A percentile compares a stretch with the other conserved stretches of the same genome.
Conservation (phyloP, 2,888 invertebrate species). For the Griposia aprilina region DNA sequence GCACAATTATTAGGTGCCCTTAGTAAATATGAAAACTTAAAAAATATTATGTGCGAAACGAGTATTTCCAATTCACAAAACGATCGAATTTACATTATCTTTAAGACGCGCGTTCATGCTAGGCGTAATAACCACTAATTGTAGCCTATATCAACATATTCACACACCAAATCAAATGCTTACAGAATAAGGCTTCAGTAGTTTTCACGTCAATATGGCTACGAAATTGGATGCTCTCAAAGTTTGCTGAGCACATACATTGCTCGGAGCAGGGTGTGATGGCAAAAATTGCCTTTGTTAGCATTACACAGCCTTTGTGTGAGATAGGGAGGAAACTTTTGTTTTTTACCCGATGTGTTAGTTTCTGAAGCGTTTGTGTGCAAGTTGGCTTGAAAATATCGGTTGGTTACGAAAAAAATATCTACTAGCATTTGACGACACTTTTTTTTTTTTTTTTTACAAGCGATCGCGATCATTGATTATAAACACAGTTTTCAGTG, state of each 20-base stretch:
- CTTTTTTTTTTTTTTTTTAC: background rate
- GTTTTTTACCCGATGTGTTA: slow-evolving; percentile 6
- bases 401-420: background rate
- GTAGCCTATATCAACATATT: too few relatives aligned
- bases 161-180: background rate
- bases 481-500: too few relatives aligned
- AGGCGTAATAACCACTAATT: too few relatives aligned
- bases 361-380: background rate
- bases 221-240: slow-evolving; percentile 22
- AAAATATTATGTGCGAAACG: too few relatives aligned
- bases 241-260: slow-evolving; percentile 38
- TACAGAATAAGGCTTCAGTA: slow-evolving; percentile 2
- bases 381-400: background rate
- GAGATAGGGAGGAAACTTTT: slow-evolving; percentile 2
- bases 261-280: slow-evolving; percentile 10
- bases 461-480: too few relatives aligned
- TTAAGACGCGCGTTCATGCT: too few relatives aligned
- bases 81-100: too few relatives aligned
- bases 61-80: too few relatives aligned
- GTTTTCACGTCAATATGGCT: slow-evolving; percentile 12
- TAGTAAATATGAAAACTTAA: too few relatives aligned
- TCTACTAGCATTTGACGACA: background rate
- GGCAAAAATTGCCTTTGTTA: slow-evolving; percentile 27
- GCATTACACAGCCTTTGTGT: slow-evolving; percentile 1
- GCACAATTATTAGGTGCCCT: too few relatives aligned